phyloP scores from a whole-genome alignment of 1,140 invertebrate genomes.

The Caligus rogercresseyi region DNA sequence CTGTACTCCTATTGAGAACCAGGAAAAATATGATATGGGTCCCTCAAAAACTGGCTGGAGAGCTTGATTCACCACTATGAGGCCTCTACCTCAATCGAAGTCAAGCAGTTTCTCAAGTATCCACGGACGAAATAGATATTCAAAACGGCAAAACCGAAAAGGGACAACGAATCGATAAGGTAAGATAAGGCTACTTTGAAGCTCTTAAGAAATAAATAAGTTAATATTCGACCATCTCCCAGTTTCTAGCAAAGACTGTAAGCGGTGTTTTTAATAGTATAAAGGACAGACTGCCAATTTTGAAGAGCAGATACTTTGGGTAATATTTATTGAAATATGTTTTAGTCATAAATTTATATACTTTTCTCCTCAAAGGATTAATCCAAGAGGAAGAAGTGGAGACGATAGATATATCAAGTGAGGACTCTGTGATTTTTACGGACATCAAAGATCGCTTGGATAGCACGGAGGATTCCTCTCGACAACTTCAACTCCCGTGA shows the following conservation, averaged over 20 bases:
- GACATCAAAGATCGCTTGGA: background rate
- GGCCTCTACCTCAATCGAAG: background rate
- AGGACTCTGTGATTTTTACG: background rate
- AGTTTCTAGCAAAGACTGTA: background rate
- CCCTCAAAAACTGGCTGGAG: background rate
- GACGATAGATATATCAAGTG: background rate
- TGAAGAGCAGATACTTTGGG: background rate
- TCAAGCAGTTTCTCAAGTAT: background rate
- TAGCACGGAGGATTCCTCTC: background rate
- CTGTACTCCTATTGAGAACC: background rate
- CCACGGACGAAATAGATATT: background rate
- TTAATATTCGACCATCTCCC: too few species aligned
- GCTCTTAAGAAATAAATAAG: too few species aligned
- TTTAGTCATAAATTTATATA: too few species aligned
- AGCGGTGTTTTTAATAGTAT: background rate
- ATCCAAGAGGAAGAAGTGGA: background rate
- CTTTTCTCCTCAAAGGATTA: too few species aligned
- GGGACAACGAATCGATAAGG: background rate
- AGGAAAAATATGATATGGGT: background rate
- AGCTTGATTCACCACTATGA: background rate
- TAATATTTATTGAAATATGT: too few species aligned
- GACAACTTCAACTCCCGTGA: background rate
- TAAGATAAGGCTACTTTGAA: too few species aligned
- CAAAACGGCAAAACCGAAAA: background rate
- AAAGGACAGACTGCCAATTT: background rate